Conservation (phyloP, 64 coral and sea anemone genomes). For the Montipora capricornis region DNA sequence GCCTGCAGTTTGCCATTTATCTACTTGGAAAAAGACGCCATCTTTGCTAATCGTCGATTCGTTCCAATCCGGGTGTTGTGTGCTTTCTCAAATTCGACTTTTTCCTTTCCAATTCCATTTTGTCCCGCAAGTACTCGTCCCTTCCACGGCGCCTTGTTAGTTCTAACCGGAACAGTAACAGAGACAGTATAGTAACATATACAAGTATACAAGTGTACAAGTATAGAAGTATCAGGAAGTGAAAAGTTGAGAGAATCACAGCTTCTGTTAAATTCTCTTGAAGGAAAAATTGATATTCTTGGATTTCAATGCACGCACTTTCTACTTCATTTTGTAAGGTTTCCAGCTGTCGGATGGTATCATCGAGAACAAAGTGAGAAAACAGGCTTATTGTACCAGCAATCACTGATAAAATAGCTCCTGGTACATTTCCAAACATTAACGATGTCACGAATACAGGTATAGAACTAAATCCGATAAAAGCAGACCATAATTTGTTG, state of each 20-base stretch:
- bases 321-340: background rate
- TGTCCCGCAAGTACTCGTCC: no score
- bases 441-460: background rate
- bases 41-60: no score
- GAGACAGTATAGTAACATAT: no score
- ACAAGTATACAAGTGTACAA: no score
- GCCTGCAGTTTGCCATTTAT: no score
- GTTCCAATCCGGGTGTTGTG: no score
- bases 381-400: background rate
- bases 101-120: no score
- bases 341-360: background rate
- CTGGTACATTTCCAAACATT: slow-evolving; percentile 13
- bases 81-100: no score
- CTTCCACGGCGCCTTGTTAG: no score
- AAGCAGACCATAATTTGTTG: background rate
- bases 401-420: background rate
- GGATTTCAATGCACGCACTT: background rate
- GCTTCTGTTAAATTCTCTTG: background rate
- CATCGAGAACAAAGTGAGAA: background rate
- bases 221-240: background rate
- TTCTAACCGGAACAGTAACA: no score
- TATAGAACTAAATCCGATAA: background rate
- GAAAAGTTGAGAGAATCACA: background rate
- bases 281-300: slow-evolving; percentile 4
- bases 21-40: no score